Evolutionary conservation across 2,797 vertebrate species (phyloP).

Genomic region (Protonibea diacanthus): DNA sequence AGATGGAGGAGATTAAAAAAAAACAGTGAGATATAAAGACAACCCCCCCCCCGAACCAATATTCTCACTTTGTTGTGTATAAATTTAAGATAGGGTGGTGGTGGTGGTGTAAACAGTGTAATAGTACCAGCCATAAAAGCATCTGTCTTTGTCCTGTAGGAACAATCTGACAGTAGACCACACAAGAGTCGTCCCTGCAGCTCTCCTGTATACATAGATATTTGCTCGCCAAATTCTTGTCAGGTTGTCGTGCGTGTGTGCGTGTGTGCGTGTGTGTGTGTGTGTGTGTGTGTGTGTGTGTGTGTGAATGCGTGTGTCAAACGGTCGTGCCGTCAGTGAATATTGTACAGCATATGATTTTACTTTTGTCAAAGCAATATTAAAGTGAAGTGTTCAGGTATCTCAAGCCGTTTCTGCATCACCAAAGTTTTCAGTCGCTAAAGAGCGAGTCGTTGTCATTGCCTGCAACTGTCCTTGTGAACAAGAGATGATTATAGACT

Average conservation of each 20-base stretch:
- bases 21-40: constrained; percentile 25
- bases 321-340: constrained; percentile 66
- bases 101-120: constrained; percentile 64
- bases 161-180: constrained; percentile 40
- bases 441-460: constrained; percentile 48
- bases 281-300: background rate
- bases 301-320: constrained; percentile 59
- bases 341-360: constrained; percentile 73
- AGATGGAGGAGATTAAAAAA: constrained; percentile 37
- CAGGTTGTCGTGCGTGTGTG: constrained; percentile 43
- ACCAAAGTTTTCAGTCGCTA: constrained; percentile 76
- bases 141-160: constrained; percentile 56
- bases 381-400: constrained; percentile 72
- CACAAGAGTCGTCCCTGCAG: constrained; percentile 36
- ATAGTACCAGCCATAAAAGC: constrained; percentile 65
- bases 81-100: constrained; percentile 42
- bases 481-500: constrained; percentile 42
- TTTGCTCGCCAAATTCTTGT: constrained; percentile 64
- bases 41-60: constrained; percentile 19
- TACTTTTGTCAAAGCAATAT: constrained; percentile 82
- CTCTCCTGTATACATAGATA: constrained; percentile 60
- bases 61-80: constrained; percentile 63
- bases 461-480: constrained; percentile 57
- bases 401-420: constrained; percentile 66
- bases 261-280: constrained; percentile 30